Evolutionary conservation across 2,888 invertebrate species (phyloP).

Genomic region (Cordilura impudica): DNA sequence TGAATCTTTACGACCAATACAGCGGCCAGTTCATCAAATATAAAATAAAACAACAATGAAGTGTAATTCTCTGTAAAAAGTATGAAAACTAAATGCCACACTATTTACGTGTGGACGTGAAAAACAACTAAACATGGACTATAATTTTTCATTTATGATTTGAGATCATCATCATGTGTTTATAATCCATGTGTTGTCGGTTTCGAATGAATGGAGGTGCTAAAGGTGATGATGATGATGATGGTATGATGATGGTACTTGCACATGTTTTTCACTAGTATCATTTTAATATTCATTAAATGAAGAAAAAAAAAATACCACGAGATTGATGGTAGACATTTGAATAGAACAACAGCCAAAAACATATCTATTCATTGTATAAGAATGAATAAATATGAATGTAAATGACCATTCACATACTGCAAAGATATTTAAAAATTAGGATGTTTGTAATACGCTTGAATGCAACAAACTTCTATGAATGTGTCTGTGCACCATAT

Average conservation of each 20-base stretch:
- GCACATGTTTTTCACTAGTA: slow-evolving; percentile 5
- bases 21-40: background rate
- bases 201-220: background rate
- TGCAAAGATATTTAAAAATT: background rate
- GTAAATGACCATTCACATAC: background rate
- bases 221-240: slow-evolving; percentile 24
- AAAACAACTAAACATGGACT: background rate
- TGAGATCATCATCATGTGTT: slow-evolving; percentile 13
- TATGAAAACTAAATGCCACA: background rate
- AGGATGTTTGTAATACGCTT: background rate
- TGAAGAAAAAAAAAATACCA: background rate
- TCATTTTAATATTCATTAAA: slow-evolving; percentile 3
- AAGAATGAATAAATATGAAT: background rate
- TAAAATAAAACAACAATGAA: background rate
- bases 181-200: background rate
- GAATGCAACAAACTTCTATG: background rate
- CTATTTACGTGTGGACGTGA: slow-evolving; percentile 23
- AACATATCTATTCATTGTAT: background rate
- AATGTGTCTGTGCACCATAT: background rate
- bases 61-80: background rate
- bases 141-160: slow-evolving; percentile 44
- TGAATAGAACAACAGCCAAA: background rate
- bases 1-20: background rate
- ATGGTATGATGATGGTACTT: slow-evolving; percentile 17
- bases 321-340: slow-evolving; percentile 29